Evolutionary conservation across 1,140 invertebrate species (phyloP), one percentile per base, ranked within the genome.

Genomic region (Bilobella aurantiaca): DNA sequence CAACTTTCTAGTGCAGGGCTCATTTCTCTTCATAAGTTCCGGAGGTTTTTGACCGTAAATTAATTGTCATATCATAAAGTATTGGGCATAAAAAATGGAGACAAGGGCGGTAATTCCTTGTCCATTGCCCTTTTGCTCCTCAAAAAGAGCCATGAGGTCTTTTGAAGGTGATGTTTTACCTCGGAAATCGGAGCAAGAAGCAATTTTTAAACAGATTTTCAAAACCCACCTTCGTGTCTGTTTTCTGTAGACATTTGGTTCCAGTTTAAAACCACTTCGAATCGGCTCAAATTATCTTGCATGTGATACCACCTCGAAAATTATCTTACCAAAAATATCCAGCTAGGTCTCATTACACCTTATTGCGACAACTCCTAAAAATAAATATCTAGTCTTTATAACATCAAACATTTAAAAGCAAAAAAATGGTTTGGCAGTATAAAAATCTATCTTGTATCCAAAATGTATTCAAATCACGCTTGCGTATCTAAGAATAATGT

Each of bases 31-130:
- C 34, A 8, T 42, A 8, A 8, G 12, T 53, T 53, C 49, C 5
- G 12, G 49, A 14, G 25, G 25, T 53, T 18, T 53, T 53, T 23
- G 49, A 53, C 14, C 8, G 49, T 16, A 53, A 53, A 53, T 53
- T 53, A 53, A 53, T 53, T 53, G 49, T 53, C 49, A 53, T 53
- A 53, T 53, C 49, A 53, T 53, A 53, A 53, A 53, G 18, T 42
- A 42, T 42, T 42, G 34, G 18, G 34, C 8, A 12, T 12, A 53
- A 23, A 53, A 53, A 53, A 8, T 53, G 23, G 49, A 42, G 37
- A 42, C 37, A 42, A 12, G 37, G 37, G 8, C 8, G 37, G 8
- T 5, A 5, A 12, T 18, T 53, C 21, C 21, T 18, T 23, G 12
- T 53, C 49, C 49, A 23, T 18, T 23, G 49, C 12, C 49, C 23